Evolutionary conservation across 2,888 invertebrate species (phyloP).

Genomic region (Cabera pusaria): DNA sequence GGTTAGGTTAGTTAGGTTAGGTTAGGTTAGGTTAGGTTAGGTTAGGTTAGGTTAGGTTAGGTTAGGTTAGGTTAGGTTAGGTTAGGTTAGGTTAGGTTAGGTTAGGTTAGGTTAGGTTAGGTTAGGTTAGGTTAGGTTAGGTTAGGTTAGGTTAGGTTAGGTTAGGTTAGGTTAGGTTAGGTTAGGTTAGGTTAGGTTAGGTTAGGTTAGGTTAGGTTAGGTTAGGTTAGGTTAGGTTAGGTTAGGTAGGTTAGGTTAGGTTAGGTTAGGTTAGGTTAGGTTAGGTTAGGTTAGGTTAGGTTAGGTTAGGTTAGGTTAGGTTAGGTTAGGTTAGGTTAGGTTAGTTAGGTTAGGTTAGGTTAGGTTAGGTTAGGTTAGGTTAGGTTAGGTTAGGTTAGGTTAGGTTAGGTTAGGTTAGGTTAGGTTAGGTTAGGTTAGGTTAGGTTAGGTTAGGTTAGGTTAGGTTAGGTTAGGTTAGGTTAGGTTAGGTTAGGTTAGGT

Average conservation of each 20-base stretch:
- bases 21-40: conserved; percentile 24
- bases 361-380: conserved; percentile 27
- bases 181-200: conserved; percentile 26
- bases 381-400: conserved; percentile 29
- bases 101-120: conserved; percentile 30
- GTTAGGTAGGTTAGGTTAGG: conserved; percentile 27
- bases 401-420: conserved; percentile 6
- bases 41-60: conserved; percentile 16
- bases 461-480: conserved; percentile 22
- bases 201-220: conserved; percentile 27
- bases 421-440: conserved; percentile 11
- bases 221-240: conserved; percentile 22
- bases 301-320: conserved; percentile 28
- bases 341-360: conserved; percentile 24
- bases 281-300: conserved; percentile 28
- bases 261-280: conserved; percentile 25
- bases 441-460: conserved; percentile 25
- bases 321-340: conserved; percentile 21
- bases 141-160: conserved; percentile 25
- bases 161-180: conserved; percentile 27
- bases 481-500: conserved; percentile 11
- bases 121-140: conserved; percentile 27
- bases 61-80: conserved; percentile 1
- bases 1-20: conserved; percentile 20
- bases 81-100: conserved; percentile 18